Percentiles rank a stretch among this genome's conserved stretches.
Evolutionary conservation across 2,797 vertebrate genomes (phyloP).

Genomic region (Salmo trutta): DNA sequence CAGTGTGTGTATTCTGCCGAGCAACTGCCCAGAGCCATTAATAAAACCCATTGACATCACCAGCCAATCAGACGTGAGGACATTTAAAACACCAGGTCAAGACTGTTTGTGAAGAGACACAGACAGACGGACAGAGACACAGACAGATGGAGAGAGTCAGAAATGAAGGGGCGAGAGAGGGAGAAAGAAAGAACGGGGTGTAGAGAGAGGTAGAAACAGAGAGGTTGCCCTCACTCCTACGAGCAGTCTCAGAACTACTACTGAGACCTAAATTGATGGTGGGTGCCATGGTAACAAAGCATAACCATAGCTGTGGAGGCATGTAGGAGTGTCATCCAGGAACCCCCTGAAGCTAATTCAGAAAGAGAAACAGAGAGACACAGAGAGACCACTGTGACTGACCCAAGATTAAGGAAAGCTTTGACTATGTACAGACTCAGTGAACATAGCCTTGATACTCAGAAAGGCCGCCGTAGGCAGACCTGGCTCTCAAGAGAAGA

Average conservation of each 20-base stretch:
- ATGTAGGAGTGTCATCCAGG: slow-evolving; percentile 11
- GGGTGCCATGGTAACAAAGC: slow-evolving; percentile 33
- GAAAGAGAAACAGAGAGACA: neutral
- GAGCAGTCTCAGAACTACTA: slow-evolving; percentile 5
- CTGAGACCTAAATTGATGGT: slow-evolving; percentile 18
- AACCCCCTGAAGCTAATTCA: slow-evolving; percentile 7
- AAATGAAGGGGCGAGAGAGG: neutral
- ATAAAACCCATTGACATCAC: slow-evolving; percentile 35
- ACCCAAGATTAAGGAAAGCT: no score
- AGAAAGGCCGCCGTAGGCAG: no score
- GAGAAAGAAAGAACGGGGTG: neutral
- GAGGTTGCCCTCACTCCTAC: slow-evolving; percentile 15
- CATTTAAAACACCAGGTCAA: slow-evolving; percentile 18
- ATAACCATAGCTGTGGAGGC: neutral
- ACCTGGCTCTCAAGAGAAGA: no score
- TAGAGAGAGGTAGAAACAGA: neutral
- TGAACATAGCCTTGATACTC: no score
- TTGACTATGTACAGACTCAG: no score
- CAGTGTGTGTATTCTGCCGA: slow-evolving; percentile 15
- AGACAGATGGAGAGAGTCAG: neutral
- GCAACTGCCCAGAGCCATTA: slow-evolving; percentile 51
- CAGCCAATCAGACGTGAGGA: slow-evolving; percentile 45
- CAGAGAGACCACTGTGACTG: no score
- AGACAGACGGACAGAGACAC: neutral
- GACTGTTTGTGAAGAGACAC: neutral